Evolutionary conservation across 1,140 invertebrate species (phyloP).

Genomic region (Drosophila ambigua): DNA sequence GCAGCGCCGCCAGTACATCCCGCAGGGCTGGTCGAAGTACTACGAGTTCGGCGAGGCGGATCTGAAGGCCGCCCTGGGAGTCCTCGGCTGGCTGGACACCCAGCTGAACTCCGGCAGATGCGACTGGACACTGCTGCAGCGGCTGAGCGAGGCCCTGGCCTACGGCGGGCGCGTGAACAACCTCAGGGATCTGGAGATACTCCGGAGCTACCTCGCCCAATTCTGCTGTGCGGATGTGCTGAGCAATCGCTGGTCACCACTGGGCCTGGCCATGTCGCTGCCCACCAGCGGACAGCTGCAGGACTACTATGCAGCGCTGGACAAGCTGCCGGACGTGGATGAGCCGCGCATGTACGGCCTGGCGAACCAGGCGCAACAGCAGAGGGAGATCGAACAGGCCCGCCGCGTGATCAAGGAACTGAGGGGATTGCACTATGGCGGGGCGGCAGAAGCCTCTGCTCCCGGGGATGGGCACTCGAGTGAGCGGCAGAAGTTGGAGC

Average conservation of each 20-base stretch:
- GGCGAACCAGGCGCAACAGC: constrained; percentile 84
- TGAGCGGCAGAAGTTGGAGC: constrained; percentile 83
- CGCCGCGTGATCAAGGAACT: constrained; percentile 67
- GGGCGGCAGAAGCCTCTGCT: neutral
- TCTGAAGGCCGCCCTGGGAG: constrained; percentile 90
- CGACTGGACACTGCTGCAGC: constrained; percentile 91
- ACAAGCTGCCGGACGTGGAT: constrained; percentile 88
- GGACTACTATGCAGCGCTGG: constrained; percentile 88
- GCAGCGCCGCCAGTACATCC: constrained; percentile 94
- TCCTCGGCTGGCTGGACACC: constrained; percentile 87
- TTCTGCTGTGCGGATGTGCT: constrained; percentile 88
- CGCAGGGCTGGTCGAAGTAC: constrained; percentile 92
- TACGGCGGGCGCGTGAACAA: constrained; percentile 96
- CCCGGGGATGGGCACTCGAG: neutral
- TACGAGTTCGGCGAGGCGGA: constrained; percentile 96
- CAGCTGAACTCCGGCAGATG: constrained; percentile 56
- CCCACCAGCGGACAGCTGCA: constrained; percentile 85
- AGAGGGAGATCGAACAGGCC: constrained; percentile 65
- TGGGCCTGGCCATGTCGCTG: constrained; percentile 85
- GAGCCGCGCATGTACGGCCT: constrained; percentile 90
- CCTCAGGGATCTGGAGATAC: constrained; percentile 89
- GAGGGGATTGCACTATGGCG: constrained; percentile 64
- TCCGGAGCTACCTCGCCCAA: constrained; percentile 90
- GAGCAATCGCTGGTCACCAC: constrained; percentile 86
- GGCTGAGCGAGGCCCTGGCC: constrained; percentile 91